Conservation (phyloP, 2,797 vertebrate genomes). For the Sternarchorhynchus goeldii region DNA sequence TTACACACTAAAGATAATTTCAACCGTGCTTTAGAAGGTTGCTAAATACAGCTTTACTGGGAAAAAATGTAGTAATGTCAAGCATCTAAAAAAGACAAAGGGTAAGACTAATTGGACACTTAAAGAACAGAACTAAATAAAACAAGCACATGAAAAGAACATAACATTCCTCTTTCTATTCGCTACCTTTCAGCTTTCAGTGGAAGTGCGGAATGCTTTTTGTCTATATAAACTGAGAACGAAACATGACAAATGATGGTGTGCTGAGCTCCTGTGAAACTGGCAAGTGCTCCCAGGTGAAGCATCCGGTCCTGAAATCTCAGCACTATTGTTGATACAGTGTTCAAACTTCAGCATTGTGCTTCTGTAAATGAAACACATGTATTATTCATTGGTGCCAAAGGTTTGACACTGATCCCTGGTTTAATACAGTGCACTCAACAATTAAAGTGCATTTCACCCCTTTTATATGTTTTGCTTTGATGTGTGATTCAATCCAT, state of each 20-base stretch:
- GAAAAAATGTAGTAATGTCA: neutral
- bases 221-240: slow-evolving; percentile 10
- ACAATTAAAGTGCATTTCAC: slow-evolving; percentile 6
- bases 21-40: too few relatives aligned
- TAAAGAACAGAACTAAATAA: neutral
- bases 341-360: neutral
- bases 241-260: slow-evolving; percentile 2
- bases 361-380: slow-evolving; percentile 7
- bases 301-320: slow-evolving; percentile 12
- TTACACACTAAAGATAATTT: too few relatives aligned
- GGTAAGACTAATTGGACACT: neutral
- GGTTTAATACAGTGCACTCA: slow-evolving; percentile 9
- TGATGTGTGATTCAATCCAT: slow-evolving; percentile 35
- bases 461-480: slow-evolving; percentile 7
- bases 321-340: slow-evolving; percentile 17
- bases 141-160: neutral
- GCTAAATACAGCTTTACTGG: too few relatives aligned
- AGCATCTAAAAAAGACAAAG: neutral
- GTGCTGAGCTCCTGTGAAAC: slow-evolving; percentile 4
- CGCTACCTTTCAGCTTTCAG: neutral
- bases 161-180: neutral
- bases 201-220: neutral
- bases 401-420: slow-evolving; percentile 10
- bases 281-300: slow-evolving; percentile 15
- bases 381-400: slow-evolving; percentile 6